Percentiles rank a stretch among this genome's conserved stretches.
These are phyloP conservation scores for Paratilapia polleni DNA, from an alignment of 2,113 vertebrate species.

Conservation along the genomic window DNA sequence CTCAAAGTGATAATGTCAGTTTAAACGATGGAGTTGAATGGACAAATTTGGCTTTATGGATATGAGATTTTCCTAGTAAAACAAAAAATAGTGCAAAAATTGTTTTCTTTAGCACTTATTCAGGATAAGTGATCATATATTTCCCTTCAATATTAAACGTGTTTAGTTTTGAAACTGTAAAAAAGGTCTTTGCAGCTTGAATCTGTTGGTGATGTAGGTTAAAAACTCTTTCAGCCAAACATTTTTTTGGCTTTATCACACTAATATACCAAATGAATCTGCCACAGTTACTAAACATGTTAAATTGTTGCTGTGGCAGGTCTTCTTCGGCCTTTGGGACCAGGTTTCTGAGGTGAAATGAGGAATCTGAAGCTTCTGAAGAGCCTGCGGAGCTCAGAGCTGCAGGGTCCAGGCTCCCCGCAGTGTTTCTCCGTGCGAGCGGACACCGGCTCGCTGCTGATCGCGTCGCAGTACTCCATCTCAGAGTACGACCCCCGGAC, in stretches of 20 bases:
- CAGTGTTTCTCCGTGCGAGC: constrained; percentile 81
- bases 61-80: neutral
- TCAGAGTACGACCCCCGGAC: constrained; percentile 81
- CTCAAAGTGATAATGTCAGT: neutral
- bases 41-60: neutral
- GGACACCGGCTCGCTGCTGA: constrained; percentile 81
- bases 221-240: neutral
- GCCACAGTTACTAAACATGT: neutral
- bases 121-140: neutral
- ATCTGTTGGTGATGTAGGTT: neutral
- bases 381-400: constrained; percentile 68
- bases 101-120: neutral
- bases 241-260: too few relatives aligned
- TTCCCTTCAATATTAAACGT: neutral
- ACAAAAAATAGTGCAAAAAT: neutral
- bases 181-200: neutral
- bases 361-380: constrained; percentile 89
- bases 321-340: neutral
- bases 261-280: neutral
- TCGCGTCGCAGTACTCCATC: constrained; percentile 83
- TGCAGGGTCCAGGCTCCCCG: constrained; percentile 78
- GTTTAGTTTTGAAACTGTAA: neutral
- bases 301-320: neutral
- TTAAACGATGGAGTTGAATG: neutral
- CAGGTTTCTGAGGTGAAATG: constrained; percentile 76